Evolutionary conservation across 2,888 invertebrate genomes (phyloP).

Genomic region (Perizoma flavofasciatum): DNA sequence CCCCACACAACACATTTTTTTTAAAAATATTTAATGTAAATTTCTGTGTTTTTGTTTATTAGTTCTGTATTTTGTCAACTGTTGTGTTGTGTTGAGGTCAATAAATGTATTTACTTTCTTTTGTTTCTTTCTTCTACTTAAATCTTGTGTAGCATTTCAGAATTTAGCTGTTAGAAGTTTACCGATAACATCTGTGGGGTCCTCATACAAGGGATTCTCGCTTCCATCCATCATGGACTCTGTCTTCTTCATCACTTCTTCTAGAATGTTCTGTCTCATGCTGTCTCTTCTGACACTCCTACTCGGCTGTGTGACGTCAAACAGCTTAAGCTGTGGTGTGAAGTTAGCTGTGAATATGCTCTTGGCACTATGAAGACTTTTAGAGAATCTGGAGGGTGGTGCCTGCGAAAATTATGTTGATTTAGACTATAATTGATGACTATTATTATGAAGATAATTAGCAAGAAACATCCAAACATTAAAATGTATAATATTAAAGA

Average conservation of each 20-base stretch:
- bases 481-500: background rate
- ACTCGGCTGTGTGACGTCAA: slow-evolving; percentile 55
- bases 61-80: too few species aligned
- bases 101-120: too few species aligned
- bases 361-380: slow-evolving; percentile 51
- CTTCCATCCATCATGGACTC: slow-evolving; percentile 55
- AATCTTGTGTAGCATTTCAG: too few species aligned
- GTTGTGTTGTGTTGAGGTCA: too few species aligned
- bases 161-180: slow-evolving; percentile 16
- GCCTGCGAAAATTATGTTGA: slow-evolving; percentile 33
- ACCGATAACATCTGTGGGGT: slow-evolving; percentile 75
- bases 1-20: too few species aligned
- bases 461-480: background rate
- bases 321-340: slow-evolving; percentile 51
- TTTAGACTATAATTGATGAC: too few species aligned
- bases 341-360: slow-evolving; percentile 67
- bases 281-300: slow-evolving; percentile 46
- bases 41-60: too few species aligned
- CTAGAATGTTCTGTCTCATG: slow-evolving; percentile 66
- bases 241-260: slow-evolving; percentile 62
- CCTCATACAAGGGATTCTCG: slow-evolving; percentile 71
- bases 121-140: too few species aligned
- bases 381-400: slow-evolving; percentile 47
- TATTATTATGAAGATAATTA: too few species aligned
- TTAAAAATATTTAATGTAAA: too few species aligned